These are phyloP conservation scores for Rhingia rostrata DNA, from an alignment of 2,888 invertebrate species.

Conservation along the genomic window DNA sequence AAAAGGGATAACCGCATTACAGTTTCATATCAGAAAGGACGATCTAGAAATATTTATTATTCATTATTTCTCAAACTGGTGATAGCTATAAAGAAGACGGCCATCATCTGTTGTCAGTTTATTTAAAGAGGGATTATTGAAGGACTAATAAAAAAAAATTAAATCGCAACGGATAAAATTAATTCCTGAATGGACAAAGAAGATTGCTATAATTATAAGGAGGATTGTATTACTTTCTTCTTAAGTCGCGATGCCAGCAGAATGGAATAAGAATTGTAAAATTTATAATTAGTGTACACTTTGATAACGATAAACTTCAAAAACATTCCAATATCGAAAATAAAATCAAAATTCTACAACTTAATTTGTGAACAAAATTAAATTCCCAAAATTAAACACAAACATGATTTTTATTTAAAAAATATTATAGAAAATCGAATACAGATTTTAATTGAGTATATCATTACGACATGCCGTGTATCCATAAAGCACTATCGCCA, in stretches of 20 bases:
- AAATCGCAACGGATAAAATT: no score
- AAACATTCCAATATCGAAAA: no score
- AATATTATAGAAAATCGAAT: constrained; percentile 4
- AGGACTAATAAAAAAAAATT: not conserved
- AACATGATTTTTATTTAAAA: not conserved
- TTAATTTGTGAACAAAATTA: no score
- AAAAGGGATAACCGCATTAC: not conserved
- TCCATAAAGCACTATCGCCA: constrained; percentile 27
- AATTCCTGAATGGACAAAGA: no score
- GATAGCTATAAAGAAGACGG: not conserved
- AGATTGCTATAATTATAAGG: no score
- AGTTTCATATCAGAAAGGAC: constrained; percentile 2
- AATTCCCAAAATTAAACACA: not conserved
- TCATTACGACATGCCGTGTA: constrained; percentile 14
- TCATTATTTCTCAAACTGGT: constrained; percentile 8
- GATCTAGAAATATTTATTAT: constrained; percentile 24
- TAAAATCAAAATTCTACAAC: no score
- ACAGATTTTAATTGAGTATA: constrained; percentile 51
- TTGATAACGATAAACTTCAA: no score
- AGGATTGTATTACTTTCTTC: no score
- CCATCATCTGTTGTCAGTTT: not conserved
- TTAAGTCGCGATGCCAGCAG: no score
- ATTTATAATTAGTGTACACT: no score
- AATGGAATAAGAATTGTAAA: no score
- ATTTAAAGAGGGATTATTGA: not conserved